phyloP scores from a whole-genome alignment of 2,888 invertebrate species.

The Andricus curvator region DNA sequence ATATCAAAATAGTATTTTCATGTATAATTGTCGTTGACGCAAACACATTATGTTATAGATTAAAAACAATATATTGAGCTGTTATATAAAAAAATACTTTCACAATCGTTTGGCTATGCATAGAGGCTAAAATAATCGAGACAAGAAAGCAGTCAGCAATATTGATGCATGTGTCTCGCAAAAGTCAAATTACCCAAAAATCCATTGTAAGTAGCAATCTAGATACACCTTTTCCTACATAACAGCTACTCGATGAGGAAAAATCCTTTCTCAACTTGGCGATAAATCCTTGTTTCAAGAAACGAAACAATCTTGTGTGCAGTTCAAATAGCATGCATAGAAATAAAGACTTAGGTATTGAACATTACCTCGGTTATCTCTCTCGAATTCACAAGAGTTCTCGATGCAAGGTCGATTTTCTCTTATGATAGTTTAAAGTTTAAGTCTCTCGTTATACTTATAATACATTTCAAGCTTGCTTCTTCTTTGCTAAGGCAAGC shows the following conservation, averaged over 20 bases:
- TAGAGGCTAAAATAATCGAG: slow-evolving; percentile 58
- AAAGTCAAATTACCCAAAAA: slow-evolving; percentile 28
- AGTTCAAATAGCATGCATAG: slow-evolving; percentile 26
- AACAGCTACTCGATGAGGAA: background rate
- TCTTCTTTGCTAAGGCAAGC: slow-evolving; percentile 58
- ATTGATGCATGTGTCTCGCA: background rate
- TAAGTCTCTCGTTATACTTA: slow-evolving; percentile 2
- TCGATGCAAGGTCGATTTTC: background rate
- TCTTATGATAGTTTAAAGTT: slow-evolving; percentile 8
- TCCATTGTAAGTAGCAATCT: slow-evolving; percentile 37
- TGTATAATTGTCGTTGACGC: background rate
- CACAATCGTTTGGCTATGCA: slow-evolving; percentile 55
- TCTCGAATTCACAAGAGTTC: background rate
- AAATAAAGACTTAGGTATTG: slow-evolving; percentile 38
- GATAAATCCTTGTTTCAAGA: slow-evolving; percentile 27
- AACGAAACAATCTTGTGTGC: slow-evolving; percentile 32
- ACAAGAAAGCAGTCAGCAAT: slow-evolving; percentile 8
- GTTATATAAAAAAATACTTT: slow-evolving; percentile 55
- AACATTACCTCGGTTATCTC: slow-evolving; percentile 27
- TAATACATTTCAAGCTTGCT: slow-evolving; percentile 46
- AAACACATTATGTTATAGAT: slow-evolving; percentile 11
- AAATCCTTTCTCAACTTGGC: background rate
- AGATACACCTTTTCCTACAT: slow-evolving; percentile 29
- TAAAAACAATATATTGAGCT: slow-evolving; percentile 26
- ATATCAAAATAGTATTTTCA: slow-evolving; percentile 14